These are phyloP conservation scores for Chaetodon trifasciatus DNA, from an alignment of 2,797 vertebrate genomes.

Conservation along the genomic window DNA sequence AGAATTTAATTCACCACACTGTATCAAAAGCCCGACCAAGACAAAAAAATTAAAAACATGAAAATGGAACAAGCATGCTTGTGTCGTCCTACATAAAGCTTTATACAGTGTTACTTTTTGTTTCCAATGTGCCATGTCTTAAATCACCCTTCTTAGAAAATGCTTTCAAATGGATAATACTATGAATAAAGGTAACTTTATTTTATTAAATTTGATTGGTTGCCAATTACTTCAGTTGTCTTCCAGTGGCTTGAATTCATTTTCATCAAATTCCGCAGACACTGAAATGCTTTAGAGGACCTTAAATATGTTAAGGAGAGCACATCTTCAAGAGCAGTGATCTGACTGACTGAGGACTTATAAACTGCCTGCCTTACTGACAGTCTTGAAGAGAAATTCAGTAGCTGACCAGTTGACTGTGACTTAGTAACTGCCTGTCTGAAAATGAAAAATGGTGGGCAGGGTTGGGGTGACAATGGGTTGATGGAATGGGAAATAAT, in stretches of 20 bases:
- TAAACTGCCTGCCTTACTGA: slow-evolving; percentile 53
- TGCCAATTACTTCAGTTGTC: not conserved
- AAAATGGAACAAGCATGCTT: not conserved
- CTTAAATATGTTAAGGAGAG: not conserved
- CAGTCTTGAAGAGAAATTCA: slow-evolving; percentile 27
- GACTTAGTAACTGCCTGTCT: slow-evolving; percentile 44
- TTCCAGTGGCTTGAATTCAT: not conserved
- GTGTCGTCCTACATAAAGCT: not conserved
- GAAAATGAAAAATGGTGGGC: not conserved
- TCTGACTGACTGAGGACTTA: slow-evolving; percentile 7
- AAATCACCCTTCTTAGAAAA: not conserved
- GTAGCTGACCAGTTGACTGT: slow-evolving; percentile 68
- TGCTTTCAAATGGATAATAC: not conserved
- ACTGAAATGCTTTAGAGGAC: slow-evolving; percentile 10
- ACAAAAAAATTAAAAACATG: not conserved
- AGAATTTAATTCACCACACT: not conserved
- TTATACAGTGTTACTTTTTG: not conserved
- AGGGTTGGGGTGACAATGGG: not conserved
- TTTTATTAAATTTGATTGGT: not conserved
- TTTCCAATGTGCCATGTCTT: not conserved
- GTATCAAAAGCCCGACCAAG: not conserved
- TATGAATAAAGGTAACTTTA: not conserved
- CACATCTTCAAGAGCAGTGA: not conserved
- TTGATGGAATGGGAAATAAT: not conserved
- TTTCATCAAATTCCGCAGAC: not conserved